phyloP scores from a whole-genome alignment of 2,797 vertebrate genomes.

The Geotrypetes seraphini region DNA sequence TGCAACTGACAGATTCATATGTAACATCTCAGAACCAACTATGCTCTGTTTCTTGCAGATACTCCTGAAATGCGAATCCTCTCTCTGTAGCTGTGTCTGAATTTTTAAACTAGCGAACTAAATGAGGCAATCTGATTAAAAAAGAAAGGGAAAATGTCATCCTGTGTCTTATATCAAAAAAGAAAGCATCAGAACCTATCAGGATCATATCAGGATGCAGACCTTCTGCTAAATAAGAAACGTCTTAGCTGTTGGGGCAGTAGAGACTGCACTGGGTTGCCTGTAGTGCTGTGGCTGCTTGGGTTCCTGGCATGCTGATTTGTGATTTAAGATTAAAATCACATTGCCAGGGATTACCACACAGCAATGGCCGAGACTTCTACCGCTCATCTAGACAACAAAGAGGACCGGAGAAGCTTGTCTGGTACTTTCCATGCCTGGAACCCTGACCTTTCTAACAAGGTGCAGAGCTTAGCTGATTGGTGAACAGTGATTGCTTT shows the following conservation, averaged over 20 bases:
- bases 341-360: conserved; percentile 99
- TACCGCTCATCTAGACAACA: conserved; percentile 67
- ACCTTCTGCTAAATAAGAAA: too few relatives aligned
- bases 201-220: not conserved
- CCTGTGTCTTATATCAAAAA: too few relatives aligned
- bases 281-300: conserved; percentile 83
- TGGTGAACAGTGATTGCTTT: conserved; percentile 99
- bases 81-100: too few relatives aligned
- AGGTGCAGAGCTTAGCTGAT: conserved; percentile 99
- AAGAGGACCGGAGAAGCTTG: too few relatives aligned
- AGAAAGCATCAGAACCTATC: too few relatives aligned
- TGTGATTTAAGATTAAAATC: conserved; percentile 99
- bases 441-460: conserved; percentile 65
- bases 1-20: too few relatives aligned
- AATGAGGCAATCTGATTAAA: too few relatives aligned
- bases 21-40: too few relatives aligned
- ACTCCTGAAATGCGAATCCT: too few relatives aligned
- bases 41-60: too few relatives aligned
- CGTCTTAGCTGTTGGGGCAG: not conserved
- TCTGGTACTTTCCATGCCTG: conserved; percentile 17
- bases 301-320: conserved; percentile 99
- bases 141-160: too few relatives aligned
- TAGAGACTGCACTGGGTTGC: conserved; percentile 19
- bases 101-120: too few relatives aligned
- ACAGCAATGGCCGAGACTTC: conserved; percentile 72